Conservation (phyloP, 2,797 vertebrate species). For the Rhadinocentrus ornatus region DNA sequence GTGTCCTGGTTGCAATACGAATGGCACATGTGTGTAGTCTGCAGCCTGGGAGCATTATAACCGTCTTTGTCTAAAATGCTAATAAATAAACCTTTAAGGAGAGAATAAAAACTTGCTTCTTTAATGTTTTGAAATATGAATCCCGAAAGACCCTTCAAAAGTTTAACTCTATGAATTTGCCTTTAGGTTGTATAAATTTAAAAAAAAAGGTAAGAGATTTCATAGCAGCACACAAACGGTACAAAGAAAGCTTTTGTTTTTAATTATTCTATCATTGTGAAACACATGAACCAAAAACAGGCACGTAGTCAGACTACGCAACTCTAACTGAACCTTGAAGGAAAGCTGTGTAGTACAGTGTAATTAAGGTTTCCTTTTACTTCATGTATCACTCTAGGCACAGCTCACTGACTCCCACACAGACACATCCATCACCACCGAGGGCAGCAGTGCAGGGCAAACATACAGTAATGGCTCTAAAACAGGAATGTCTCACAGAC, state of each 20-base stretch:
- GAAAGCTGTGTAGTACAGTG: slow-evolving; percentile 25
- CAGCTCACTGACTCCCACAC: slow-evolving; percentile 27
- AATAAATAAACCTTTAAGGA: no score
- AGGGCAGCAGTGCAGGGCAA: slow-evolving; percentile 18
- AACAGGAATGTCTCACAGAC: not conserved
- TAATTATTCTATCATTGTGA: slow-evolving; percentile 6
- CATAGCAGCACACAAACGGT: not conserved
- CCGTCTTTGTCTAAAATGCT: not conserved
- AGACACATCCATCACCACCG: slow-evolving; percentile 37
- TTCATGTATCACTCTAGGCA: slow-evolving; percentile 28
- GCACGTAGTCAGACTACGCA: not conserved
- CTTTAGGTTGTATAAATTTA: not conserved
- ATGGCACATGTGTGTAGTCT: not conserved
- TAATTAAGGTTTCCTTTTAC: slow-evolving; percentile 50
- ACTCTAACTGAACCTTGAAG: slow-evolving; percentile 25
- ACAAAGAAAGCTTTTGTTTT: not conserved
- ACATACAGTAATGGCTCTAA: slow-evolving; percentile 6
- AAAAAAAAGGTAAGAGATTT: not conserved
- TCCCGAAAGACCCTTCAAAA: not conserved
- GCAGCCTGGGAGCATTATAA: not conserved
- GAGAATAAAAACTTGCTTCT: fast-evolving
- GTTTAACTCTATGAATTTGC: fast-evolving
- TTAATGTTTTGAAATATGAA: not conserved
- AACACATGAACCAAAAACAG: not conserved
- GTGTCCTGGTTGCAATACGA: no score